These are phyloP conservation scores for Cryptus viduatorius DNA, from an alignment of 2,888 invertebrate genomes.

Conservation along the genomic window DNA sequence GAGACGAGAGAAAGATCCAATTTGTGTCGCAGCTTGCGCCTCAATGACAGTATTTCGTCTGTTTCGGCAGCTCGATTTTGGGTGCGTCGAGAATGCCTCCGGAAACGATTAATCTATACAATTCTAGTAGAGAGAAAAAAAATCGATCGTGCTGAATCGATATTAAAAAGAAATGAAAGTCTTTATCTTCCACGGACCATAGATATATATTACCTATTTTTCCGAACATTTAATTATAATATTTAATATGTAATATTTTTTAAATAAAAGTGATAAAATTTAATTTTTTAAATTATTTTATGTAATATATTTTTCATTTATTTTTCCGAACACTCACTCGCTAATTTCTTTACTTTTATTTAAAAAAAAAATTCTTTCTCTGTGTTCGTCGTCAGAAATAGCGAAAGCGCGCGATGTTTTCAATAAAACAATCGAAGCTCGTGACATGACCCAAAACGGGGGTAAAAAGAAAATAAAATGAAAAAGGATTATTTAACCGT, in stretches of 20 bases:
- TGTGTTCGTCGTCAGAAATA: too few relatives aligned
- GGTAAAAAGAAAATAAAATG: conserved; percentile 16
- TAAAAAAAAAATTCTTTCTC: too few relatives aligned
- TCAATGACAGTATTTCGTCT: conserved; percentile 19
- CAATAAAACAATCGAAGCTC: conserved; percentile 6
- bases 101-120: neutral
- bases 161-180: neutral
- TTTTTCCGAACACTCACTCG: too few relatives aligned
- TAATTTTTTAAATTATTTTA: too few relatives aligned
- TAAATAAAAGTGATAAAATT: too few relatives aligned
- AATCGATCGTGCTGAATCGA: neutral
- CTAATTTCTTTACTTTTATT: too few relatives aligned
- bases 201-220: too few relatives aligned
- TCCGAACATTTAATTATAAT: too few relatives aligned
- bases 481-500: conserved; percentile 13
- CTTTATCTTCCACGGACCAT: too few relatives aligned
- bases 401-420: neutral
- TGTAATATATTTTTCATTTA: too few relatives aligned
- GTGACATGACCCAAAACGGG: conserved; percentile 2
- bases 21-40: neutral
- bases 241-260: too few relatives aligned
- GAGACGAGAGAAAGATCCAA: conserved; percentile 15
- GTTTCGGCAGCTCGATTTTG: neutral
- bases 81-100: neutral
- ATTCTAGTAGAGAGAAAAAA: neutral